phyloP scores from a whole-genome alignment of 2,113 vertebrate species.

The Mustela lutreola region DNA sequence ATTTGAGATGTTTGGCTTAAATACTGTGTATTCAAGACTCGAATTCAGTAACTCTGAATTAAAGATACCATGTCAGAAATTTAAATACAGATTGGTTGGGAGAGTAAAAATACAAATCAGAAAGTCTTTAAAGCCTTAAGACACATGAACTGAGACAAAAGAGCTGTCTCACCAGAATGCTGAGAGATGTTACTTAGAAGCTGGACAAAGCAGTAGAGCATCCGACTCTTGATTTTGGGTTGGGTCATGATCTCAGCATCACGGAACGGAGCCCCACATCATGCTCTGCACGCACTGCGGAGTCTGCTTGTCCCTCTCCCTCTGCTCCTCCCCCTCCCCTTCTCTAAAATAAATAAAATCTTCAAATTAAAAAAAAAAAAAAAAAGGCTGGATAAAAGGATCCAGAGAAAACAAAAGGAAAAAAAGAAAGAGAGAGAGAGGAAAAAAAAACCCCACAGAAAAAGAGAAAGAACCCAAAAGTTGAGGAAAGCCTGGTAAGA shows the following conservation, averaged over 20 bases:
- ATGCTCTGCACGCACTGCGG: background rate
- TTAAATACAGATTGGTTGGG: background rate
- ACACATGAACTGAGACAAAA: background rate
- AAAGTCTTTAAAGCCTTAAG: background rate
- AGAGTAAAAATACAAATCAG: background rate
- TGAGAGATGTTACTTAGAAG: constrained; percentile 20
- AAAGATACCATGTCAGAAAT: background rate
- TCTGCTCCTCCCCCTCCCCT: background rate
- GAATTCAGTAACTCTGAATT: background rate
- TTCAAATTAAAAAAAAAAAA: background rate
- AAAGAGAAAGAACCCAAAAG: background rate
- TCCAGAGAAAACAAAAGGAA: background rate
- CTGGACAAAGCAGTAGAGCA: background rate
- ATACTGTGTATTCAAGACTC: background rate
- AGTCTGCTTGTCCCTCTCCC: background rate
- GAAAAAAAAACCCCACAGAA: background rate
- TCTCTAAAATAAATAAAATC: background rate
- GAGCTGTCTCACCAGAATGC: background rate
- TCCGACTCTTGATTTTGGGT: background rate
- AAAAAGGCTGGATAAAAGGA: background rate
- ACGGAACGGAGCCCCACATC: background rate
- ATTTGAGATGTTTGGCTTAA: background rate
- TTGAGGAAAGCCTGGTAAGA: background rate
- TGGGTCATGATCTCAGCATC: background rate
- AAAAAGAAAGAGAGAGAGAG: no score